phyloP scores from a whole-genome alignment of 2,888 invertebrate species.

The Lasioglossum figueresi region DNA sequence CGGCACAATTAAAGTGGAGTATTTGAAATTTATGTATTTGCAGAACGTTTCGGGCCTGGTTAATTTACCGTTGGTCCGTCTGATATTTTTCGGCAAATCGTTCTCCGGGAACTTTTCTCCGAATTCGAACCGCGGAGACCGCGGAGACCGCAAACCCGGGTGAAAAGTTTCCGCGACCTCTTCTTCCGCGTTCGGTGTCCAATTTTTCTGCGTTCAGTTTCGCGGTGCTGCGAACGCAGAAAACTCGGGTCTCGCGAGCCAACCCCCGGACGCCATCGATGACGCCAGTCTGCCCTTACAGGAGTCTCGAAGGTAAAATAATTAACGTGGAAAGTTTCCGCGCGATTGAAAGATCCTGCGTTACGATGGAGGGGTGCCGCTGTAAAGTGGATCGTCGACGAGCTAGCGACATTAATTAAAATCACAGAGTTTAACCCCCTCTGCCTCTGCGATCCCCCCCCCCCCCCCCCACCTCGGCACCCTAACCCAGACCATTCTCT shows the following conservation, averaged over 20 bases:
- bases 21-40: conserved; percentile 28
- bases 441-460: neutral
- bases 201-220: conserved; percentile 40
- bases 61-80: neutral
- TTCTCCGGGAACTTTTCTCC: conserved; percentile 5
- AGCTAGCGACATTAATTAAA: conserved; percentile 74
- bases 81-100: conserved; percentile 7
- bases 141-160: neutral
- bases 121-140: neutral
- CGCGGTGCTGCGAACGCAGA: conserved; percentile 16
- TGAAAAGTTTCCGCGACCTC: conserved; percentile 28
- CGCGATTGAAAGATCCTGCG: conserved; percentile 62
- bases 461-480: neutral
- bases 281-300: conserved; percentile 5
- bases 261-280: neutral
- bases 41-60: conserved; percentile 7
- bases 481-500: neutral
- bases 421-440: conserved; percentile 54
- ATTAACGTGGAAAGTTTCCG: conserved; percentile 71
- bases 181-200: conserved; percentile 37
- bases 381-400: conserved; percentile 55
- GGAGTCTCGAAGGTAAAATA: conserved; percentile 61
- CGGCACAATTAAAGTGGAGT: conserved; percentile 31
- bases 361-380: conserved; percentile 40
- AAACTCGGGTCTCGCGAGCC: conserved; percentile 12